phyloP scores from a whole-genome alignment of 1,140 invertebrate genomes.

The Saxidomus purpurata region DNA sequence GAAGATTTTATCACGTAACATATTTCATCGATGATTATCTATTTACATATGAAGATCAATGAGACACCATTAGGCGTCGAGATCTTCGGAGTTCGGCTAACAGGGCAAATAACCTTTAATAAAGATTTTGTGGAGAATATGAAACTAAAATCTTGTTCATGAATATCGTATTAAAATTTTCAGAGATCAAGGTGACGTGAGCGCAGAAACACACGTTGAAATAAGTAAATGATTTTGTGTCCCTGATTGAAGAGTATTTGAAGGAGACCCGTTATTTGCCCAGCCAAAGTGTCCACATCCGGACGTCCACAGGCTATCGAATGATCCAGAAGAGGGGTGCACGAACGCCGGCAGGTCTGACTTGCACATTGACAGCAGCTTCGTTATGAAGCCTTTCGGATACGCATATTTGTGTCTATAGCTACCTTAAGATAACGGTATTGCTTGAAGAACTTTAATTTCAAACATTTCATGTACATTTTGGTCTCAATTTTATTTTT shows the following conservation, averaged over 20 bases:
- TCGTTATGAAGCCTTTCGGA: slow-evolving; percentile 86
- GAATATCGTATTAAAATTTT: slow-evolving; percentile 86
- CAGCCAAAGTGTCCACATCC: slow-evolving; percentile 87
- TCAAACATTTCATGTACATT: too few relatives aligned
- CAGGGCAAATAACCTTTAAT: slow-evolving; percentile 76
- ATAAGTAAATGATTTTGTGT: slow-evolving; percentile 87
- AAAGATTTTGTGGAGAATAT: slow-evolving; percentile 85
- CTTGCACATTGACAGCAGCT: slow-evolving; percentile 88
- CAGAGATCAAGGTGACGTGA: slow-evolving; percentile 86
- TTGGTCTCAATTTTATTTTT: too few relatives aligned
- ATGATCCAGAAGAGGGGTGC: slow-evolving; percentile 87
- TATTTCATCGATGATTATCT: too few relatives aligned
- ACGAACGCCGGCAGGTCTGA: slow-evolving; percentile 87
- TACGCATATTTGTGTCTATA: too few relatives aligned
- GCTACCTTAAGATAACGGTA: too few relatives aligned
- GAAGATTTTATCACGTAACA: too few relatives aligned
- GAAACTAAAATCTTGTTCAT: slow-evolving; percentile 85
- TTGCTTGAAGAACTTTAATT: too few relatives aligned
- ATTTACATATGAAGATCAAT: not conserved
- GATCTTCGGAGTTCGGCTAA: slow-evolving; percentile 85
- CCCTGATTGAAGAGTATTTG: slow-evolving; percentile 87
- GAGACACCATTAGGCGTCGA: slow-evolving; percentile 78
- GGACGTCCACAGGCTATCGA: slow-evolving; percentile 87
- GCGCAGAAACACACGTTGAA: slow-evolving; percentile 86
- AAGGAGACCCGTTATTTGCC: slow-evolving; percentile 60